Evolutionary conservation across 2,797 vertebrate species (phyloP).

Genomic region (Protosalanx chinensis): DNA sequence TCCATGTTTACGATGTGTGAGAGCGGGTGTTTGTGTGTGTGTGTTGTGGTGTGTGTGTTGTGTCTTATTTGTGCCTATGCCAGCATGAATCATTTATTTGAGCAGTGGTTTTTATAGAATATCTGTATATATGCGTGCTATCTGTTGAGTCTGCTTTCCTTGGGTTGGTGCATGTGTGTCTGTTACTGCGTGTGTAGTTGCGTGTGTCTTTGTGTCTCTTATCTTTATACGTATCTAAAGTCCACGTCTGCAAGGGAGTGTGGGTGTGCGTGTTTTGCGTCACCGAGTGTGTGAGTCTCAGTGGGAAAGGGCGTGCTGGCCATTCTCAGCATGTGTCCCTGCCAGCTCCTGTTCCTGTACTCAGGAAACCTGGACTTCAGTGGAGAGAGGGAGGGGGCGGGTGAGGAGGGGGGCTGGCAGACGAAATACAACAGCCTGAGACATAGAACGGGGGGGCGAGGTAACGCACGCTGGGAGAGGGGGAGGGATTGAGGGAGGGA

Average conservation of each 20-base stretch:
- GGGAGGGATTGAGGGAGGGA: slow-evolving; percentile 46
- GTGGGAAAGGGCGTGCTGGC: slow-evolving; percentile 66
- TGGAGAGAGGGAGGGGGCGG: slow-evolving; percentile 53
- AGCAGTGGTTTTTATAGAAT: neutral
- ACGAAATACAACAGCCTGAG: slow-evolving; percentile 68
- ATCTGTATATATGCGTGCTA: neutral
- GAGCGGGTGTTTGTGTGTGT: neutral
- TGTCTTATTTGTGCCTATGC: neutral
- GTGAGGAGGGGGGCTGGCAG: slow-evolving; percentile 37
- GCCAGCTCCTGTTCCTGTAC: slow-evolving; percentile 70
- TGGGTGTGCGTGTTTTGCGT: slow-evolving; percentile 20
- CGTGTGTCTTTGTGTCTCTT: slow-evolving; percentile 30
- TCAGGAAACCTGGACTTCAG: slow-evolving; percentile 70
- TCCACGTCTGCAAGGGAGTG: neutral
- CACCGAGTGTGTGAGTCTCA: slow-evolving; percentile 49
- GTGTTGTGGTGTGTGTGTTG: neutral
- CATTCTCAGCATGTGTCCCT: slow-evolving; percentile 60
- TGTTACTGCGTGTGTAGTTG: neutral
- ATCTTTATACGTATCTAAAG: slow-evolving; percentile 22
- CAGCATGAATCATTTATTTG: neutral
- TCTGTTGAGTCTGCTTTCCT: slow-evolving; percentile 1
- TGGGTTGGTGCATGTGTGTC: neutral
- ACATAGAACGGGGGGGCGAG: slow-evolving; percentile 43
- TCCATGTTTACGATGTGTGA: neutral
- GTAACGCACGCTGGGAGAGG: slow-evolving; percentile 39